Conservation (phyloP, 2,797 vertebrate species). For the Halcyon chelicuti region DNA sequence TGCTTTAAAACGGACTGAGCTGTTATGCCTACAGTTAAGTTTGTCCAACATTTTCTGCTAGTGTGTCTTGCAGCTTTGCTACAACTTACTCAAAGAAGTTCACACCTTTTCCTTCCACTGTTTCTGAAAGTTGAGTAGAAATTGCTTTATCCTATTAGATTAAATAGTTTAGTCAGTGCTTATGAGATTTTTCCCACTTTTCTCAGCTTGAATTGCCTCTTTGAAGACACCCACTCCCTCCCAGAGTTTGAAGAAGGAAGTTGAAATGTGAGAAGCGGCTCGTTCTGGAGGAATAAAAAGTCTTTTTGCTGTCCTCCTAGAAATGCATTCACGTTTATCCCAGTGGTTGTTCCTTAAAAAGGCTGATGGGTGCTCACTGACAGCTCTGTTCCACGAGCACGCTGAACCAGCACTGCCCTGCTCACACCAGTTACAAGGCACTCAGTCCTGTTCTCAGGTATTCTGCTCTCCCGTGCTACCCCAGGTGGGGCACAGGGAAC, state of each 20-base stretch:
- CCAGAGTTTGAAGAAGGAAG: neutral
- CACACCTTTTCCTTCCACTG: neutral
- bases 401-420: neutral
- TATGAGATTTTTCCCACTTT: neutral
- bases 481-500: rapidly evolving
- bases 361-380: neutral
- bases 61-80: neutral
- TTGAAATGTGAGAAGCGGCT: neutral
- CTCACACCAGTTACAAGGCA: neutral
- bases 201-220: neutral
- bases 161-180: neutral
- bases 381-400: neutral
- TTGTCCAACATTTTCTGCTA: neutral
- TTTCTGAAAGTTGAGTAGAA: neutral
- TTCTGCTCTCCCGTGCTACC: neutral
- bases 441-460: neutral
- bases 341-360: neutral
- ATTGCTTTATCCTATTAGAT: neutral
- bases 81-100: neutral
- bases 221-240: neutral
- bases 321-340: neutral
- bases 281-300: neutral
- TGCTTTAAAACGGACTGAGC: neutral
- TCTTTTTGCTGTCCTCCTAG: neutral
- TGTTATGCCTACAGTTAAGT: neutral